These are phyloP conservation scores for Camponotus floridanus DNA, from an alignment of 1,140 invertebrate species.

Conservation along the genomic window DNA sequence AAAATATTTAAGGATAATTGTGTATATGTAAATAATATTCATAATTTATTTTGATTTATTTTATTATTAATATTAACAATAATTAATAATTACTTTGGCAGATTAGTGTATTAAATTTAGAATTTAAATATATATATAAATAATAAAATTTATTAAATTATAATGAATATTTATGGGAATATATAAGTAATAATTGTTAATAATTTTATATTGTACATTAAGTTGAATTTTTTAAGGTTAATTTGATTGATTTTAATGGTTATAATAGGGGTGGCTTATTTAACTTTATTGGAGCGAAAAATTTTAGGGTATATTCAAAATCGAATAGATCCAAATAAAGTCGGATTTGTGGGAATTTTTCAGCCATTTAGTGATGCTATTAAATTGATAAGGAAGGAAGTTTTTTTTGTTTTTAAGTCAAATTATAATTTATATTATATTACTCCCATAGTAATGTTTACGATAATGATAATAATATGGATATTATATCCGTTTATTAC, in stretches of 20 bases:
- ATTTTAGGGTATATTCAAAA: background rate
- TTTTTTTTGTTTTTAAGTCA: background rate
- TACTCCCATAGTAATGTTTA: no score
- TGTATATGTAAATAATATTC: no score
- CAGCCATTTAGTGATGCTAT: no score
- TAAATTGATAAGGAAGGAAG: background rate
- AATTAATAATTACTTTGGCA: conserved; percentile 5
- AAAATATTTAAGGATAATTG: no score
- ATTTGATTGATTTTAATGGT: background rate
- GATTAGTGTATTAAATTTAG: conserved; percentile 39
- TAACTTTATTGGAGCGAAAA: background rate
- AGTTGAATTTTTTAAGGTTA: background rate
- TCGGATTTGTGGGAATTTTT: background rate
- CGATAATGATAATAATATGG: no score
- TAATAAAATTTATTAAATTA: no score
- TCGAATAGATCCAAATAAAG: background rate
- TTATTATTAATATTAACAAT: background rate
- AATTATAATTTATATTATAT: no score
- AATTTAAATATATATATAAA: conserved; percentile 23
- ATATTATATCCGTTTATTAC: no score
- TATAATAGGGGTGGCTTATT: background rate
- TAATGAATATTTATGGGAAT: no score
- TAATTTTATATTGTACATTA: no score
- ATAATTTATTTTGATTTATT: no score
- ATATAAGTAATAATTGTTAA: background rate